Percentiles rank a stretch among this genome's conserved stretches.
These are phyloP conservation scores for Aleiodes testaceus DNA, from an alignment of 2,888 invertebrate genomes.

Conservation along the genomic window DNA sequence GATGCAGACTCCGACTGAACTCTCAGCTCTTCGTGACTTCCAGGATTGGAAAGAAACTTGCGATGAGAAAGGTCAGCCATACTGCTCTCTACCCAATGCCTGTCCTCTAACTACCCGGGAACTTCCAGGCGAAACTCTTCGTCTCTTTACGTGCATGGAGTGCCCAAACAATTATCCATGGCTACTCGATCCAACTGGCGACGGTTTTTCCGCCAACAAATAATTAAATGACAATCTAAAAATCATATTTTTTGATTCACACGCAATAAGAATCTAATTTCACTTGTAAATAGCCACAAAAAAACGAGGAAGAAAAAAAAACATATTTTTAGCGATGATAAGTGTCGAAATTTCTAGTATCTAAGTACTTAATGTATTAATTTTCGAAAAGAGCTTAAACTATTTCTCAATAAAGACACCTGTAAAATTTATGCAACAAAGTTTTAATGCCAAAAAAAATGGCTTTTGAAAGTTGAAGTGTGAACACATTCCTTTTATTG, in stretches of 20 bases:
- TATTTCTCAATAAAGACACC: constrained; percentile 58
- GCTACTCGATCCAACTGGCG: constrained; percentile 95
- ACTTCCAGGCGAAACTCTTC: constrained; percentile 91
- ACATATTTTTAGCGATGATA: constrained; percentile 19
- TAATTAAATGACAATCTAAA: constrained; percentile 68
- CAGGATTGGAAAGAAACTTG: constrained; percentile 97
- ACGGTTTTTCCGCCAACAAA: constrained; percentile 90
- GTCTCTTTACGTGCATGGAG: constrained; percentile 96
- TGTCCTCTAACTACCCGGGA: constrained; percentile 92
- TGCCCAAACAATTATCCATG: constrained; percentile 97
- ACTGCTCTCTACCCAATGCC: constrained; percentile 92
- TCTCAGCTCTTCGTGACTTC: constrained; percentile 90
- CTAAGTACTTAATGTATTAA: constrained; percentile 53
- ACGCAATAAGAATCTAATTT: constrained; percentile 15
- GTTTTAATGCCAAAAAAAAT: not conserved
- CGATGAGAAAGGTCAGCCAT: constrained; percentile 94
- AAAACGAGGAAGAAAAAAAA: constrained; percentile 31
- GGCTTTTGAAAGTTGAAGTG: not conserved
- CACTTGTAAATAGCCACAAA: constrained; percentile 43
- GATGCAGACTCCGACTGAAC: constrained; percentile 96
- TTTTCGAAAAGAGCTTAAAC: constrained; percentile 54
- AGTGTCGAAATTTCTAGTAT: constrained; percentile 45
- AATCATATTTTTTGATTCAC: constrained; percentile 1
- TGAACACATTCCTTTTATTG: constrained; percentile 21
- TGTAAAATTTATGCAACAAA: constrained; percentile 15